A percentile compares a stretch with the other conserved stretches of the same genome.
Evolutionary conservation across 2,888 invertebrate species (phyloP).

Genomic region (Clistopyga incitator): DNA sequence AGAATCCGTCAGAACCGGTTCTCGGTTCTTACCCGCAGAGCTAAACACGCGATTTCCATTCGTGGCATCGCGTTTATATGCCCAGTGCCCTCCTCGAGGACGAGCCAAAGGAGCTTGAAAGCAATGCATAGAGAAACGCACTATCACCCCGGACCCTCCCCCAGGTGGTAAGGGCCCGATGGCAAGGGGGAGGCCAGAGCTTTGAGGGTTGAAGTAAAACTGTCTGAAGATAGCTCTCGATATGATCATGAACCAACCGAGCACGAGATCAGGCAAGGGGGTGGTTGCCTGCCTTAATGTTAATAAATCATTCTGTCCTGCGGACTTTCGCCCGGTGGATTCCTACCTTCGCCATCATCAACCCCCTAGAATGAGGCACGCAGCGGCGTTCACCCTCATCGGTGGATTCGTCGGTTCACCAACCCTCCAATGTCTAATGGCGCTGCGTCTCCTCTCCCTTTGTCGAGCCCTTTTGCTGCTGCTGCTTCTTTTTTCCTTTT

Average conservation of each 20-base stretch:
- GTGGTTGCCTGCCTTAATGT: conserved; percentile 20
- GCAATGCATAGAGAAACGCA: conserved; percentile 51
- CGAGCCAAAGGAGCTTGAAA: conserved; percentile 25
- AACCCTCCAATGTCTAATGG: not conserved
- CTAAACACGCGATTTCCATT: conserved; percentile 59
- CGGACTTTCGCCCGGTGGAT: conserved; percentile 44
- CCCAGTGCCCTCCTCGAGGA: not conserved
- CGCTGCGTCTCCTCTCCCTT: not conserved
- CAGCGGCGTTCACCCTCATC: conserved; percentile 4
- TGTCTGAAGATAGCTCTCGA: conserved; percentile 55
- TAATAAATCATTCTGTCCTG: conserved; percentile 67
- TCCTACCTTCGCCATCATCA: conserved; percentile 37
- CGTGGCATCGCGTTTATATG: not conserved
- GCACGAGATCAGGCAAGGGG: conserved; percentile 13
- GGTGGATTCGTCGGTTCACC: not conserved
- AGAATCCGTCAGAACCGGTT: conserved; percentile 16
- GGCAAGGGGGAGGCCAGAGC: no score
- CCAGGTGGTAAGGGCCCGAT: not conserved
- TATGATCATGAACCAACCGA: conserved; percentile 52
- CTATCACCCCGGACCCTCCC: not conserved
- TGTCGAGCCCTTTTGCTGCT: conserved; percentile 1
- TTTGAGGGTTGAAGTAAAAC: not conserved
- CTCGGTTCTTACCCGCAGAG: conserved; percentile 6
- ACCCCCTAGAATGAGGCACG: conserved; percentile 14
- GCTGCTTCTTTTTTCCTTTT: not conserved